A percentile compares a stretch with the other conserved stretches of the same genome.
Conservation (phyloP, 2,888 invertebrate genomes). For the Cepaea hortensis region DNA sequence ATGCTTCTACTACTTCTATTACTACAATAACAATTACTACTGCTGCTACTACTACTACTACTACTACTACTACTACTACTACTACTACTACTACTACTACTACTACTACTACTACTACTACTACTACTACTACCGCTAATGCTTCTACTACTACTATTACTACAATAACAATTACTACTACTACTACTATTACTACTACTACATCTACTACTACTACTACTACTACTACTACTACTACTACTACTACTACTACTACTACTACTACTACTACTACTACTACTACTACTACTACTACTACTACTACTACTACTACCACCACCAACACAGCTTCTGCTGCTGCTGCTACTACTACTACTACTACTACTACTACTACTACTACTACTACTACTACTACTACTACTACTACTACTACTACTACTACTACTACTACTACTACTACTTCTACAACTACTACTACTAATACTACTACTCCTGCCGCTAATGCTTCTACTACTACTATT, state of each 20-base stretch:
- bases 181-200: neutral
- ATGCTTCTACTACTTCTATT: neutral
- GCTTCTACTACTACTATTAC: neutral
- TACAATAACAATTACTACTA: neutral
- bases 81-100: neutral
- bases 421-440: neutral
- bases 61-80: neutral
- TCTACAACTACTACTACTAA: neutral
- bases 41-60: constrained; percentile 14
- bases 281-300: neutral
- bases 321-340: neutral
- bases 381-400: constrained; percentile 17
- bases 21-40: neutral
- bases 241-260: constrained; percentile 28
- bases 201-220: constrained; percentile 9
- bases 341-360: constrained; percentile 12
- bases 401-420: neutral
- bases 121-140: neutral
- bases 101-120: constrained; percentile 1
- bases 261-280: neutral
- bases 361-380: neutral
- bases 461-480: neutral
- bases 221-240: constrained; percentile 25
- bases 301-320: neutral
- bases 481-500: neutral